Evolutionary conservation across 2,113 vertebrate genomes (phyloP).

Genomic region (Rhodinocichla rosea): DNA sequence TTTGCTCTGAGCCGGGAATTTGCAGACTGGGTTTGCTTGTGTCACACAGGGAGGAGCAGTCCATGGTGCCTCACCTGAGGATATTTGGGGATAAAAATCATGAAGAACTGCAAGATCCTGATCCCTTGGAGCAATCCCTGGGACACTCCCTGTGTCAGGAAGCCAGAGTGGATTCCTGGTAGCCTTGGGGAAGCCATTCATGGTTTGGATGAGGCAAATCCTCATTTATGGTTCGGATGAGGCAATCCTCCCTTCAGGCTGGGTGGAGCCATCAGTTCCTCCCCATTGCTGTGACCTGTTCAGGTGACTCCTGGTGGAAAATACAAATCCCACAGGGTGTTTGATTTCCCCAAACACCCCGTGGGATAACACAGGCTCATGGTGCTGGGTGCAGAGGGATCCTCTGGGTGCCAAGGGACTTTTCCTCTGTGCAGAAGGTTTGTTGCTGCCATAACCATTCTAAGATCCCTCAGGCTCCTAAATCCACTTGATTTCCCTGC

Average conservation of each 20-base stretch:
- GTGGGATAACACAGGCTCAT: accelerated
- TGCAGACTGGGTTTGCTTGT: accelerated
- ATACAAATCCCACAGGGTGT: too few relatives aligned
- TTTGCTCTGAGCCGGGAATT: background rate
- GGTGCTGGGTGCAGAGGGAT: background rate
- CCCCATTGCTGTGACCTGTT: accelerated
- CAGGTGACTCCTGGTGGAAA: background rate
- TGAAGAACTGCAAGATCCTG: background rate
- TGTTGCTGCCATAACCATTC: accelerated
- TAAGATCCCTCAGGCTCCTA: background rate
- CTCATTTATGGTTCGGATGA: background rate
- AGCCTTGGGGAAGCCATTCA: background rate
- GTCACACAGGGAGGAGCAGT: accelerated
- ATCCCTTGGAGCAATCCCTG: background rate
- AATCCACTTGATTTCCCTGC: accelerated
- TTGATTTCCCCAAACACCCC: accelerated
- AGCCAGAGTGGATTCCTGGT: background rate
- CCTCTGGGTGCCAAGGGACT: accelerated
- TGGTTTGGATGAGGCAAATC: background rate
- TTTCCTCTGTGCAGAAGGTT: background rate
- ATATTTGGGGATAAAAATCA: background rate
- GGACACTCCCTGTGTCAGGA: background rate
- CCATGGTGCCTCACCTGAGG: background rate
- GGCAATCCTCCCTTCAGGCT: background rate
- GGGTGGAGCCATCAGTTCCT: background rate